A percentile compares a stretch with the other conserved stretches of the same genome.
phyloP scores from a whole-genome alignment of 2,113 vertebrate species.

The Arizona elegans region DNA sequence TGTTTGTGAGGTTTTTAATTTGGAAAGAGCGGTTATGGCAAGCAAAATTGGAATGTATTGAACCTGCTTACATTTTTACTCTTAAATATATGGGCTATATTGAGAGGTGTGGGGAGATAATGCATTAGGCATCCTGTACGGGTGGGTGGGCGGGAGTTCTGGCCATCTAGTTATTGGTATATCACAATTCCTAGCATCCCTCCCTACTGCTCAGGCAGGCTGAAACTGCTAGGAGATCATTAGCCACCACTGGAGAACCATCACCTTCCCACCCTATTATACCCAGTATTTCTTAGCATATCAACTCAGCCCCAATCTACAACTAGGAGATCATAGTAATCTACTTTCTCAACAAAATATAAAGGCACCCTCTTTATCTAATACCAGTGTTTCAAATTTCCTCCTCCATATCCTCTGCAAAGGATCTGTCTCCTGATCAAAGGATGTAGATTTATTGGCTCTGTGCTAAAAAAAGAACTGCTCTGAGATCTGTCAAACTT shows the following conservation, averaged over 20 bases:
- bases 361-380: background rate
- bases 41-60: constrained; percentile 8
- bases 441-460: background rate
- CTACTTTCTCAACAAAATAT: background rate
- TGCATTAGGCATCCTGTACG: background rate
- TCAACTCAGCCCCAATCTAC: background rate
- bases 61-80: background rate
- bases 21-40: rapidly evolving
- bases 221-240: background rate
- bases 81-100: background rate
- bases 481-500: background rate
- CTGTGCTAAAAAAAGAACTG: background rate
- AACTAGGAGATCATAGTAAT: background rate
- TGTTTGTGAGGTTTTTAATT: background rate
- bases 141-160: background rate
- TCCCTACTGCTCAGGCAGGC: background rate
- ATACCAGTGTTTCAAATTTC: background rate
- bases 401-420: background rate
- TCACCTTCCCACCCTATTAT: background rate
- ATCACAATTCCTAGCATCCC: background rate
- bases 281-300: background rate
- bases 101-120: background rate
- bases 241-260: background rate
- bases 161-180: background rate
- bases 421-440: background rate